phyloP scores from a whole-genome alignment of 1,140 invertebrate species.

The Cydia amplana region DNA sequence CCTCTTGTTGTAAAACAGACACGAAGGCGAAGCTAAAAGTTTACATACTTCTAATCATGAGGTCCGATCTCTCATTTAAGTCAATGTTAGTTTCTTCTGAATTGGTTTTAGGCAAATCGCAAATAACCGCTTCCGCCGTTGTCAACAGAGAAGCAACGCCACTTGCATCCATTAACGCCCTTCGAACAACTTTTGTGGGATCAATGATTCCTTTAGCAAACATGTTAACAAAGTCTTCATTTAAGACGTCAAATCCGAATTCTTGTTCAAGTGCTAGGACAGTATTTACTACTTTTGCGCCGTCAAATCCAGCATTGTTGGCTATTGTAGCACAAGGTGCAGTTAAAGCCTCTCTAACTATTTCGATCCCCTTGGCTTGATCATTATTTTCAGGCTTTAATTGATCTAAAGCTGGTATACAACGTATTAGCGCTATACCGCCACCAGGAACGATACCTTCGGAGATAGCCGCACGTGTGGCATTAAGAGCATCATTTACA shows the following conservation, averaged over 20 bases:
- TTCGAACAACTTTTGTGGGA: constrained; percentile 94
- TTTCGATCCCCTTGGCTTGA: constrained; percentile 81
- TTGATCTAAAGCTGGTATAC: constrained; percentile 47
- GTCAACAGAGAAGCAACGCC: constrained; percentile 88
- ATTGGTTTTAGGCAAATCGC: constrained; percentile 81
- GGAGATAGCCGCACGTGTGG: constrained; percentile 52
- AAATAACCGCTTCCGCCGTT: constrained; percentile 87
- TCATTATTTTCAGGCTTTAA: constrained; percentile 45
- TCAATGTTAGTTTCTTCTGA: neutral
- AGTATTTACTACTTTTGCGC: constrained; percentile 91
- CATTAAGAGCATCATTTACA: constrained; percentile 60
- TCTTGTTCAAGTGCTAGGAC: constrained; percentile 82
- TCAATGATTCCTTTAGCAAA: constrained; percentile 95
- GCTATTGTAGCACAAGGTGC: constrained; percentile 92
- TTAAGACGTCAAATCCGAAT: constrained; percentile 94
- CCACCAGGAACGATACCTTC: constrained; percentile 68
- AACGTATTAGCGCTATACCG: constrained; percentile 55
- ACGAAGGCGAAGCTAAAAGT: neutral
- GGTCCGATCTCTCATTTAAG: neutral
- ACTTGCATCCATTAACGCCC: constrained; percentile 93
- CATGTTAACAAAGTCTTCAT: constrained; percentile 93
- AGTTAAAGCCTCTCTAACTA: constrained; percentile 83
- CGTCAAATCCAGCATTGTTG: constrained; percentile 94
- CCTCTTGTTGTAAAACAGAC: neutral
- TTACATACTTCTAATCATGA: constrained; percentile 1